phyloP scores from a whole-genome alignment of 2,113 vertebrate species.

The Serilophus lunatus region DNA sequence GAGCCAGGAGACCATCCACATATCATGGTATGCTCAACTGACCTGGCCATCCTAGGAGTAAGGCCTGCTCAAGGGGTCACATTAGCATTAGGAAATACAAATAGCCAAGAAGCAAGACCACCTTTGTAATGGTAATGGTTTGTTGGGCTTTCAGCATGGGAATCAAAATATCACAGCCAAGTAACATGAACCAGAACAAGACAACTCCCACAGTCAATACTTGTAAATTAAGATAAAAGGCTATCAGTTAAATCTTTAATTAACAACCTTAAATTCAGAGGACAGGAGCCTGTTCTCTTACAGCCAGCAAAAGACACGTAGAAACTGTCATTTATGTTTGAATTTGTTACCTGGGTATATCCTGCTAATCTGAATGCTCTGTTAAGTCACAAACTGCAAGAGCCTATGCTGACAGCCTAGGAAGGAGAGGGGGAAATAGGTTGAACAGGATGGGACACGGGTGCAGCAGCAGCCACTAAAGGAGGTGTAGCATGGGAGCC shows the following conservation, averaged over 20 bases:
- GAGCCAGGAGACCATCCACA: not conserved
- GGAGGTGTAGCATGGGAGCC: fast-evolving
- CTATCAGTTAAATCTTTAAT: not conserved
- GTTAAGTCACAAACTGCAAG: not conserved
- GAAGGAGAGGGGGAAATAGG: not conserved
- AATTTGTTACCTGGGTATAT: not conserved
- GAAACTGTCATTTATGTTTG: not conserved
- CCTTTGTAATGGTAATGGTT: not conserved
- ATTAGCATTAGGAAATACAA: not conserved
- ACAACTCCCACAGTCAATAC: not conserved
- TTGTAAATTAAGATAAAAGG: not conserved
- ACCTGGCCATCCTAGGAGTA: fast-evolving
- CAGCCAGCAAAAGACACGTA: not conserved
- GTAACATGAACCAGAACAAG: not conserved
- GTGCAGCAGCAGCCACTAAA: not conserved
- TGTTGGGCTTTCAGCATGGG: not conserved
- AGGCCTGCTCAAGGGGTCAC: not conserved
- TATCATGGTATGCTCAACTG: fast-evolving
- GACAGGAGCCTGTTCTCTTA: not conserved
- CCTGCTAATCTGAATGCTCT: not conserved
- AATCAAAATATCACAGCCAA: not conserved
- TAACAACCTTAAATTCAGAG: not conserved
- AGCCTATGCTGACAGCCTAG: fast-evolving
- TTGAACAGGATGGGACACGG: fast-evolving
- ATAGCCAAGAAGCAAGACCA: not conserved